These are phyloP conservation scores for Formicarius rufipectus DNA, from an alignment of 2,113 vertebrate genomes.

Conservation along the genomic window DNA sequence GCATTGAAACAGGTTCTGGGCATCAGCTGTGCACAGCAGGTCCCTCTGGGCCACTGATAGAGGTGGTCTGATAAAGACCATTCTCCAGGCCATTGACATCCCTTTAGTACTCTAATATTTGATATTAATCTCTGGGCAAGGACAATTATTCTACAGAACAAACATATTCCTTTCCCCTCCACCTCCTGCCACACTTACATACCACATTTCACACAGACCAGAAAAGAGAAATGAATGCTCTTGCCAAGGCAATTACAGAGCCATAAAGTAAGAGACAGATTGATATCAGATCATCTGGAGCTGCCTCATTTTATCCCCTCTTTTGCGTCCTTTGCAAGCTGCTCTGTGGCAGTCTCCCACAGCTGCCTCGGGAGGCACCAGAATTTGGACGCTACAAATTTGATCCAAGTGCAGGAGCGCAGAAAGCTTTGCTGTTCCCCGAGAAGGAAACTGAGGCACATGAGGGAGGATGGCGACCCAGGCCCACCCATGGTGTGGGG, in stretches of 20 bases:
- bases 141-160: constrained; percentile 35
- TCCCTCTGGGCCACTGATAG: neutral
- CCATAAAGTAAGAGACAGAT: constrained; percentile 35
- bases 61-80: constrained; percentile 3
- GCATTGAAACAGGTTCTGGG: neutral
- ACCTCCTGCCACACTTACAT: neutral
- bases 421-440: neutral
- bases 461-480: neutral
- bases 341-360: neutral
- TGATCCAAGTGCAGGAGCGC: neutral
- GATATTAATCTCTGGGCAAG: constrained; percentile 56
- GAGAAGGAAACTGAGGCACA: neutral
- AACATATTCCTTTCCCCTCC: neutral
- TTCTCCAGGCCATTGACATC: constrained; percentile 40
- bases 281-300: constrained; percentile 48
- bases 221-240: constrained; percentile 63
- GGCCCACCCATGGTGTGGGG: neutral
- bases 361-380: neutral
- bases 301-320: constrained; percentile 5
- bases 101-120: neutral
- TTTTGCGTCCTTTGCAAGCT: constrained; percentile 33
- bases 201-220: constrained; percentile 52
- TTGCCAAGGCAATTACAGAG: constrained; percentile 42
- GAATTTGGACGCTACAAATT: neutral
- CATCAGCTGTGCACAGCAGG: neutral